Base-by-base conservation (phyloP, 2,113 vertebrate genomes). In the Gobiocypris rarus region DNA sequence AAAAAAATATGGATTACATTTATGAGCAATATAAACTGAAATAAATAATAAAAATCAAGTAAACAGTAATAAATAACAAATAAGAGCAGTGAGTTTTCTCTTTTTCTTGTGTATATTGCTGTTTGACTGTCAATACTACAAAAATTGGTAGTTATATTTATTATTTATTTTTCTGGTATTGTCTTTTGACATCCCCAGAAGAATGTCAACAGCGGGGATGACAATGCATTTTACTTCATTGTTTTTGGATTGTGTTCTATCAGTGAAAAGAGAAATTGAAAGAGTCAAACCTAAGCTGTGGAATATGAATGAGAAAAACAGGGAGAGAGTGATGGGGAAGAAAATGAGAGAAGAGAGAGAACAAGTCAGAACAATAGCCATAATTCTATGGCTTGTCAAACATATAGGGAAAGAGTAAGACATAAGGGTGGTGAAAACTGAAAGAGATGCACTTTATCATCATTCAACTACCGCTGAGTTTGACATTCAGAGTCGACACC, bases 401-500 rank as follows among this genome's bases (percentile, higher is more conserved):
- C 69, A 82, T 26, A 76, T 28, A 58, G 14, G 75, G n/a, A 13
- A 22, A 70, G 34, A 70, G 61, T 9, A 69, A 54, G 79, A 81
- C 54, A 67, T 15, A 52, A 41, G 28, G 11, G 31, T 5, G 38
- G 50, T 43, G 43, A 31, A 59, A 41, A 73, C 24, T 1, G 52
- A 41, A 13, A 69, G 11, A 75, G 54, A 38, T 58, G 2, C 19
- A 61, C 52, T 58, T 34, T 61, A 52, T 80, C 24, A 84, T 69
- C 34, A 69, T 69, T 83, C 69, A 75, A 28, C 73, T 3, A 24
- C 28, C 34, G n/a, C 9, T 73, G 28, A 65, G 56, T 80, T 34
- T 86, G 75, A 78, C 54, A 83, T 83, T 79, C 77, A 31, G 61
- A 70, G 48, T 10, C 52, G 43, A 79, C 41, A 73, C n/a, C 58